These are phyloP conservation scores for Magallana nippona DNA, from an alignment of 2,888 invertebrate species.

Conservation along the genomic window DNA sequence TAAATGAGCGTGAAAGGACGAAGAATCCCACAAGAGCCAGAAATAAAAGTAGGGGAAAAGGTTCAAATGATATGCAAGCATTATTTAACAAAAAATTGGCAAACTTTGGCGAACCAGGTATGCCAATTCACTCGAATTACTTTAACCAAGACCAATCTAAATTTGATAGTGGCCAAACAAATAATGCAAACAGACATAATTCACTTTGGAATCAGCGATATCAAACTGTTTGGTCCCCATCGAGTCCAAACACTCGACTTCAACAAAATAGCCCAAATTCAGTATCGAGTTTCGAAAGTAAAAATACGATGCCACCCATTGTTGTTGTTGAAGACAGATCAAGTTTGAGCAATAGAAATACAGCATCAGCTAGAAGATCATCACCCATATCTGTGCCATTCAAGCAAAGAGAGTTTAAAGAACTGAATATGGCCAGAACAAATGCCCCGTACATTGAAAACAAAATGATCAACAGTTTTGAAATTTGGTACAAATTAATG, in stretches of 20 bases:
- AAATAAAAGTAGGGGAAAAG: neutral
- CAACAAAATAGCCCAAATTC: neutral
- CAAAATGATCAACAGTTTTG: constrained; percentile 2
- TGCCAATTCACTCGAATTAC: neutral
- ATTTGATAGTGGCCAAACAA: no score
- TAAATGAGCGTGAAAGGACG: neutral
- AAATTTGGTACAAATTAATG: constrained; percentile 9
- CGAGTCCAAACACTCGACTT: neutral
- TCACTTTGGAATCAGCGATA: no score
- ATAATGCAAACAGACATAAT: no score
- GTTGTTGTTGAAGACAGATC: neutral
- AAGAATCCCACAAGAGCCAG: neutral
- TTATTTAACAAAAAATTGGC: constrained; percentile 38
- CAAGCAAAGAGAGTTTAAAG: neutral
- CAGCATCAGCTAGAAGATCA: neutral
- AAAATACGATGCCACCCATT: neutral
- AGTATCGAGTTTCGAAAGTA: neutral
- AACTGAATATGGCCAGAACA: neutral
- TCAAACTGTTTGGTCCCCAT: neutral
- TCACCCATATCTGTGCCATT: neutral
- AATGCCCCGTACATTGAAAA: neutral
- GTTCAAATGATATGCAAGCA: neutral
- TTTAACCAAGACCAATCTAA: neutral
- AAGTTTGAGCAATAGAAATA: neutral
- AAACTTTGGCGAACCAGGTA: constrained; percentile 17